Evolutionary conservation across 1,140 invertebrate species (phyloP).

Genomic region (Atopsyche davidsoni): DNA sequence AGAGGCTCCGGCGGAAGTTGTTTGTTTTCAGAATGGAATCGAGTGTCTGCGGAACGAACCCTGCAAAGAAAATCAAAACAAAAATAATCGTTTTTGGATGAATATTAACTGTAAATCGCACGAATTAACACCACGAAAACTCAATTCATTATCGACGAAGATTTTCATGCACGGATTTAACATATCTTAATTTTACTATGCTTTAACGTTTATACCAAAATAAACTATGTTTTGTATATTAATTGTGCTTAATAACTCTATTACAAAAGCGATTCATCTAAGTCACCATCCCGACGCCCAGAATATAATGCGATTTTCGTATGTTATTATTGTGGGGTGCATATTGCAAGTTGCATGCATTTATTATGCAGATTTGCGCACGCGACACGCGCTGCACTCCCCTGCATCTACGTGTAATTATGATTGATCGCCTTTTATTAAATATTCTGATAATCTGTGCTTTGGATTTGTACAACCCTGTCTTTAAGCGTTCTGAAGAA

Average conservation of each 20-base stretch:
- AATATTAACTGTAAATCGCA: too few relatives aligned
- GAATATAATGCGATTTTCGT: constrained; percentile 13
- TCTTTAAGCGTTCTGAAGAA: too few relatives aligned
- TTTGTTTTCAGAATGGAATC: too few relatives aligned
- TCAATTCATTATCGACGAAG: too few relatives aligned
- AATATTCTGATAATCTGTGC: constrained; percentile 5
- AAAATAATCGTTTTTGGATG: too few relatives aligned
- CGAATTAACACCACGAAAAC: too few relatives aligned
- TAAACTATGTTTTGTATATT: constrained; percentile 10
- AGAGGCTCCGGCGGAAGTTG: too few relatives aligned
- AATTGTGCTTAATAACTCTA: constrained; percentile 14
- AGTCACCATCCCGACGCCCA: constrained; percentile 7
- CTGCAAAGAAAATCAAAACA: too few relatives aligned
- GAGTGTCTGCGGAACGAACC: too few relatives aligned
- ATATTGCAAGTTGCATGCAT: constrained; percentile 4
- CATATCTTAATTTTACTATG: background rate
- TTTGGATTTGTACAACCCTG: too few relatives aligned
- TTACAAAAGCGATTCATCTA: constrained; percentile 11
- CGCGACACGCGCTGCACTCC: background rate
- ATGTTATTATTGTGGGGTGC: constrained; percentile 1
- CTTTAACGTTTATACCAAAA: background rate
- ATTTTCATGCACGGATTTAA: too few relatives aligned
- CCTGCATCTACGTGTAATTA: constrained; percentile 2
- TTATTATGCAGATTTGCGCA: constrained; percentile 11
- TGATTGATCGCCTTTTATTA: constrained; percentile 10